phyloP scores from a whole-genome alignment of 1,140 invertebrate genomes.

The Drosophila mauritiana region DNA sequence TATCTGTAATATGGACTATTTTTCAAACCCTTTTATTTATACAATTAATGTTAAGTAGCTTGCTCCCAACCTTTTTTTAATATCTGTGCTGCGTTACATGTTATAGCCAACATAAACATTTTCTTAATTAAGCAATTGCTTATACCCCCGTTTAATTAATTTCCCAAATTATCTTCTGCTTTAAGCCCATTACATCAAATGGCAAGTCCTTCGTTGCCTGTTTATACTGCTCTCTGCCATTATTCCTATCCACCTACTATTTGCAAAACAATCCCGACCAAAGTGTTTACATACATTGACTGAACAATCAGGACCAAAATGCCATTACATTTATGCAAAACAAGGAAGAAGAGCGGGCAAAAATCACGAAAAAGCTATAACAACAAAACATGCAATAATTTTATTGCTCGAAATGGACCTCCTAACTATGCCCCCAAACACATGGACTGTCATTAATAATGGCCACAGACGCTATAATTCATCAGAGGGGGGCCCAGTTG shows the following conservation, averaged over 20 bases:
- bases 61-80: no score
- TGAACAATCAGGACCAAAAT: conserved; percentile 62
- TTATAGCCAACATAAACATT: no score
- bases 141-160: conserved; percentile 18
- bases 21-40: no score
- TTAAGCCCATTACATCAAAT: conserved; percentile 24
- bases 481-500: conserved; percentile 8
- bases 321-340: conserved; percentile 77
- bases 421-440: conserved; percentile 38
- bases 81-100: neutral
- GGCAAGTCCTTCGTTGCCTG: neutral
- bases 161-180: conserved; percentile 26
- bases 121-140: neutral
- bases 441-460: conserved; percentile 76
- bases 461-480: conserved; percentile 77
- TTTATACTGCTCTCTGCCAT: conserved; percentile 2
- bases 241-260: conserved; percentile 22
- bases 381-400: conserved; percentile 80
- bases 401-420: conserved; percentile 53
- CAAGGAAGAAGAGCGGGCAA: conserved; percentile 23
- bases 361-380: conserved; percentile 79
- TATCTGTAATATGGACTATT: no score
- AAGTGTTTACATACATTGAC: conserved; percentile 74
- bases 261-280: conserved; percentile 43
- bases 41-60: no score